Evolutionary conservation across 2,888 invertebrate species (phyloP).

Genomic region (Xiphydria camelus): DNA sequence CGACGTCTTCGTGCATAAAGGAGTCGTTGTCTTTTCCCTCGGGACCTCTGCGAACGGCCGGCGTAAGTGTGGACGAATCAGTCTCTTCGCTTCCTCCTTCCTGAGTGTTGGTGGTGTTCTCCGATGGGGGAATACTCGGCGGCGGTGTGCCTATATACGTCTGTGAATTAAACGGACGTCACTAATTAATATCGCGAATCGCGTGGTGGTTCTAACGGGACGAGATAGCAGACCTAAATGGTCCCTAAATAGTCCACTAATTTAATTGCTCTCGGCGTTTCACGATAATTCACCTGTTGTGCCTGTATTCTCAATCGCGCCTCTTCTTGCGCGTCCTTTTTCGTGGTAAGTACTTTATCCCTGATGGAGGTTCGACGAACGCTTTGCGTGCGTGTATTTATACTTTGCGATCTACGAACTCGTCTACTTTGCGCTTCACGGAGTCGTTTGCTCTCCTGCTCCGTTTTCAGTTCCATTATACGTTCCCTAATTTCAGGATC

Average conservation of each 20-base stretch:
- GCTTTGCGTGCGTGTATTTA: slow-evolving; percentile 83
- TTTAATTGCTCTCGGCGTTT: too few relatives aligned
- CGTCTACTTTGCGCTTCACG: slow-evolving; percentile 67
- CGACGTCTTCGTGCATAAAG: slow-evolving; percentile 64
- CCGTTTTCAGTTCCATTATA: slow-evolving; percentile 83
- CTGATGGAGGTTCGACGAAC: slow-evolving; percentile 90
- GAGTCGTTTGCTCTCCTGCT: slow-evolving; percentile 79
- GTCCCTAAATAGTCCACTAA: too few relatives aligned
- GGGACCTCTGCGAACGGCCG: slow-evolving; percentile 70
- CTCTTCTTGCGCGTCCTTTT: slow-evolving; percentile 93
- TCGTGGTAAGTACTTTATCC: slow-evolving; percentile 90
- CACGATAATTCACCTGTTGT: slow-evolving; percentile 58
- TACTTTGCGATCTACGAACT: slow-evolving; percentile 74
- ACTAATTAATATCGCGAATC: background rate
- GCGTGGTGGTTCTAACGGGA: too few relatives aligned
- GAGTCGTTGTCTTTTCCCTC: slow-evolving; percentile 83
- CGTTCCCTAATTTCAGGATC: slow-evolving; percentile 91
- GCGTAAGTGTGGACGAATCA: slow-evolving; percentile 43
- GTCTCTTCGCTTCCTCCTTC: slow-evolving; percentile 40
- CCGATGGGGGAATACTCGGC: slow-evolving; percentile 36
- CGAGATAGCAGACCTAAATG: too few relatives aligned
- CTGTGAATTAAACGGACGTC: slow-evolving; percentile 22
- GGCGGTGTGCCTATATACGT: slow-evolving; percentile 38
- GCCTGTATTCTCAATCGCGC: slow-evolving; percentile 74
- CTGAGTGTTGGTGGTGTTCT: slow-evolving; percentile 38